Conservation (phyloP, 2,888 invertebrate genomes). For the Troides oblongomaculatus region DNA sequence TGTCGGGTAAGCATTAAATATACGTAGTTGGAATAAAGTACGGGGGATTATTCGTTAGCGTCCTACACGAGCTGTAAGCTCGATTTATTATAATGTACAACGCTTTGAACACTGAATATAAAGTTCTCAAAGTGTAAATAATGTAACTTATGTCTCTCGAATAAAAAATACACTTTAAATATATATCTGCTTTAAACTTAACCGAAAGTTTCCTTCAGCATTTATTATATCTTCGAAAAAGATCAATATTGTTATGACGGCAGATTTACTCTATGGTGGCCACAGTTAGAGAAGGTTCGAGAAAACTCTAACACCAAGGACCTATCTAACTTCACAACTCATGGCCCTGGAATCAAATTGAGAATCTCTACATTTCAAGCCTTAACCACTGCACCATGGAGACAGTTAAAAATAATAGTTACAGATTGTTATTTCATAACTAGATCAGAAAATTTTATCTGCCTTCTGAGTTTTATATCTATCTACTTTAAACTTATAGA, state of each 20-base stretch:
- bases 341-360: neutral
- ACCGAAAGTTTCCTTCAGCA: too few relatives aligned
- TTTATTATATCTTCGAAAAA: too few relatives aligned
- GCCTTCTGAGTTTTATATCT: too few relatives aligned
- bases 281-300: neutral
- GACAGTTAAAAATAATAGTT: neutral
- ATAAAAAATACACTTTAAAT: neutral
- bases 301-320: neutral
- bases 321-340: neutral
- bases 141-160: conserved; percentile 6
- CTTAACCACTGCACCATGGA: neutral
- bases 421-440: too few relatives aligned
- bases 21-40: conserved; percentile 24
- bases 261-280: neutral
- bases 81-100: conserved; percentile 27
- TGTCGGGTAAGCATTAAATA: conserved; percentile 7
- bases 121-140: conserved; percentile 23
- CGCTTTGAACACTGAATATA: conserved; percentile 21
- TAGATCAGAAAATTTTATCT: too few relatives aligned
- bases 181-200: too few relatives aligned
- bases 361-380: neutral
- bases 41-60: conserved; percentile 16
- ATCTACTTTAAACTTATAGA: too few relatives aligned
- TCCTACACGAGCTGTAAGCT: conserved; percentile 17
- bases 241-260: too few relatives aligned